Percentiles rank a stretch among this genome's conserved stretches.
Conservation (phyloP, 2,888 invertebrate species). For the Drosophila kokeensis region DNA sequence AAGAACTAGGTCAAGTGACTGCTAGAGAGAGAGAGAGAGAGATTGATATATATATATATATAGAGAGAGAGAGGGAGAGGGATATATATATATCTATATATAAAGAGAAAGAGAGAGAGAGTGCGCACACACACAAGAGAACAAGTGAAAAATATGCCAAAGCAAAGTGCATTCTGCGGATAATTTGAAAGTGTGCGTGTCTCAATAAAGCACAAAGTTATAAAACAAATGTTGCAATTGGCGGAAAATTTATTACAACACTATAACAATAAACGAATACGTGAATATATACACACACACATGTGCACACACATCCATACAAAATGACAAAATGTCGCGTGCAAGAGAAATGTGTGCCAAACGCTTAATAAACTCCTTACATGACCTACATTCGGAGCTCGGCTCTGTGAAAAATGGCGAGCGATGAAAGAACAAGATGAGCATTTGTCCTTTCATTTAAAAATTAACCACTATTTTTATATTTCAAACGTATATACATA, state of each 20-base stretch:
- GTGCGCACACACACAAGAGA: conserved; percentile 10
- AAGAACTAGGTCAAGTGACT: neutral
- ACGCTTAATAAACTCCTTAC: conserved; percentile 69
- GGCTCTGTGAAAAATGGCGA: conserved; percentile 13
- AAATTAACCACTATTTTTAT: conserved; percentile 30
- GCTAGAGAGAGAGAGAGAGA: conserved; percentile 11
- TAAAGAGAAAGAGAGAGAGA: conserved; percentile 16
- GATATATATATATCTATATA: no score
- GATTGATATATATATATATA: no score
- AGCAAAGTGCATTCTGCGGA: conserved; percentile 39
- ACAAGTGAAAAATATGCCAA: conserved; percentile 38
- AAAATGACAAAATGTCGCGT: conserved; percentile 41
- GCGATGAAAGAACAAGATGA: conserved; percentile 8
- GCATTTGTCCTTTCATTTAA: conserved; percentile 5
- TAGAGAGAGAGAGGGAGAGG: neutral
- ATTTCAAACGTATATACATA: conserved; percentile 8
- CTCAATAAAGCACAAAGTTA: conserved; percentile 18
- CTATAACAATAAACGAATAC: neutral
- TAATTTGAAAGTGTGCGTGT: conserved; percentile 26
- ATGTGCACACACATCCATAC: neutral
- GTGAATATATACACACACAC: conserved; percentile 7
- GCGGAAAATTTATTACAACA: conserved; percentile 36
- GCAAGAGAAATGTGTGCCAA: conserved; percentile 58
- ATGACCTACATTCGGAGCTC: conserved; percentile 65
- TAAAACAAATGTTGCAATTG: conserved; percentile 53